Percentiles rank a stretch among this genome's conserved stretches.
phyloP scores from a whole-genome alignment of 2,888 invertebrate species.

The Eupelmus urozonus region DNA sequence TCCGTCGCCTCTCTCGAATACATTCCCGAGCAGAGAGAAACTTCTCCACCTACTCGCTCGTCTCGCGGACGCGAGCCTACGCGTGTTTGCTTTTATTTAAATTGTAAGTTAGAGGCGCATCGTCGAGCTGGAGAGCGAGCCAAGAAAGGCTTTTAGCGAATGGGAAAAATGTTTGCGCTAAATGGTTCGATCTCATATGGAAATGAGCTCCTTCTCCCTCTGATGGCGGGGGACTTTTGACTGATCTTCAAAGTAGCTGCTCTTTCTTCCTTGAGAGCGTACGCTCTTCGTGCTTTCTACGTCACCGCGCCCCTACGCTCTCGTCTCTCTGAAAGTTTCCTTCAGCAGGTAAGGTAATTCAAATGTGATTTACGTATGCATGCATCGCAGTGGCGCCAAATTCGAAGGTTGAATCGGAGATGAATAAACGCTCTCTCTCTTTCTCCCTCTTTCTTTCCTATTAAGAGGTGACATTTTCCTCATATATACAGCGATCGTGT shows the following conservation, averaged over 20 bases:
- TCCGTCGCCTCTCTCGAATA: slow-evolving; percentile 15
- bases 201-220: slow-evolving; percentile 64
- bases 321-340: slow-evolving; percentile 28
- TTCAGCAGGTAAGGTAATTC: slow-evolving; percentile 54
- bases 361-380: slow-evolving; percentile 61
- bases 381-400: slow-evolving; percentile 53
- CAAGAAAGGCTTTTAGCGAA: slow-evolving; percentile 62
- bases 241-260: slow-evolving; percentile 65
- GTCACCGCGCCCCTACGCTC: background rate
- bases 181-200: slow-evolving; percentile 76
- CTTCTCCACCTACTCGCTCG: background rate
- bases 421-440: slow-evolving; percentile 49
- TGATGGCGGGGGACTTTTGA: slow-evolving; percentile 54
- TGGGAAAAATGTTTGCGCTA: slow-evolving; percentile 72
- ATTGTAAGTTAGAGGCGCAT: slow-evolving; percentile 75
- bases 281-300: slow-evolving; percentile 53
- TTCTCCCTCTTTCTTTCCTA: slow-evolving; percentile 1
- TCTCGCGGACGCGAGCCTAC: slow-evolving; percentile 60
- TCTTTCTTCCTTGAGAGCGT: slow-evolving; percentile 4
- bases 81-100: slow-evolving; percentile 77
- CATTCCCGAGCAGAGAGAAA: slow-evolving; percentile 35
- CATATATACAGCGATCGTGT: slow-evolving; percentile 36
- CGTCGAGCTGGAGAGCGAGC: slow-evolving; percentile 27
- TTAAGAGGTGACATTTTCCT: background rate
- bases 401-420: slow-evolving; percentile 58